Conservation (phyloP, 2,797 vertebrate species). For the Alfaro cultratus region DNA sequence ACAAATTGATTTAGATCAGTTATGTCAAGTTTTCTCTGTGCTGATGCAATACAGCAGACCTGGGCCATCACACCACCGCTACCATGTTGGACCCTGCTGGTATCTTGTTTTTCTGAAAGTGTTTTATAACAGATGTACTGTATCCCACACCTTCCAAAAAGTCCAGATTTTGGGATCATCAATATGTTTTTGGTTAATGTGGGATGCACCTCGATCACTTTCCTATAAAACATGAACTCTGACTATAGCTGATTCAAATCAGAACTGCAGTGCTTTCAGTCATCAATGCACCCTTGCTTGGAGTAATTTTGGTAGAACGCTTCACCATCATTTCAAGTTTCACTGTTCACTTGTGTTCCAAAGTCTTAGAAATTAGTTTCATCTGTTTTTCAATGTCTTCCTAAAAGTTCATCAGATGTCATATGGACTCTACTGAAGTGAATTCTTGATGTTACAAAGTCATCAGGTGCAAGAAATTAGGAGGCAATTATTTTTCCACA, state of each 20-base stretch:
- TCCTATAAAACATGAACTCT: neutral
- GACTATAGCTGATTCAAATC: neutral
- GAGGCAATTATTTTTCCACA: neutral
- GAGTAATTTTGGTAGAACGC: neutral
- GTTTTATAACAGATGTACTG: neutral
- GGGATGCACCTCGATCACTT: neutral
- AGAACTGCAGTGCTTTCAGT: neutral
- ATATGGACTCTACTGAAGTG: neutral
- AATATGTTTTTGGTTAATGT: too few species aligned
- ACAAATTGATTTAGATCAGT: neutral
- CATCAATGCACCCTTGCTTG: neutral
- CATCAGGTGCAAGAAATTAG: too few species aligned
- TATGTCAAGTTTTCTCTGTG: too few species aligned
- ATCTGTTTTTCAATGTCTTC: neutral
- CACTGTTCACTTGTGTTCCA: neutral
- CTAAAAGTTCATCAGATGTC: neutral
- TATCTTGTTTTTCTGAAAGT: neutral
- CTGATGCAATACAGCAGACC: neutral
- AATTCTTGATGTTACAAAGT: neutral
- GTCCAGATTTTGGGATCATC: too few species aligned
- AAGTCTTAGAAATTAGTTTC: neutral
- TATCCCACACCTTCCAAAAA: neutral
- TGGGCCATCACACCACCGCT: neutral
- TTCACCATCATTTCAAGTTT: neutral
- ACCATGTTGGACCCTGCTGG: neutral